phyloP scores from a whole-genome alignment of 2,113 vertebrate genomes.

The Poecilia latipinna region DNA sequence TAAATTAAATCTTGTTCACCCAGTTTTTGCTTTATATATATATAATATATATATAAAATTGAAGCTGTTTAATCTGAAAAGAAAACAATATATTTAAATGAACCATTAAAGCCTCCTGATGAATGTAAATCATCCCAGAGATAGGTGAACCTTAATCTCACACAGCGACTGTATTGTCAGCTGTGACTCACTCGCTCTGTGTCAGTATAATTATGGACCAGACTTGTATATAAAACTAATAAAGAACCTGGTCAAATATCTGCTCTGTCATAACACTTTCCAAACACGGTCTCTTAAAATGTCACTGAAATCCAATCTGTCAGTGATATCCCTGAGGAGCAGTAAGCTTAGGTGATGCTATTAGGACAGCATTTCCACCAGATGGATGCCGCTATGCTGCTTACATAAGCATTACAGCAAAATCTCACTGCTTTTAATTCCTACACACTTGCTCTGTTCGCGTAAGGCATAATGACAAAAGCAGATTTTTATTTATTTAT shows the following conservation, averaged over 20 bases:
- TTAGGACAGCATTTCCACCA: not conserved
- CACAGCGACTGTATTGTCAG: no score
- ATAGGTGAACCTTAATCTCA: no score
- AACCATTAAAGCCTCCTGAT: no score
- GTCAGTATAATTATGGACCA: not conserved
- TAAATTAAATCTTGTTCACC: no score
- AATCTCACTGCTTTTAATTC: not conserved
- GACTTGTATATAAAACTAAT: not conserved
- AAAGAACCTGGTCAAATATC: not conserved
- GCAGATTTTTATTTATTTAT: not conserved
- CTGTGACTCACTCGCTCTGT: not conserved
- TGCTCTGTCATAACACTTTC: constrained; percentile 3
- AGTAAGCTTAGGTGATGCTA: not conserved
- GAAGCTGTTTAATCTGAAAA: no score
- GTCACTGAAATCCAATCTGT: not conserved
- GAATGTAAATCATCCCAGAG: no score
- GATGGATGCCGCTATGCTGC: not conserved
- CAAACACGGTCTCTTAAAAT: not conserved
- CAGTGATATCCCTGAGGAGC: not conserved
- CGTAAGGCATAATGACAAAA: not conserved
- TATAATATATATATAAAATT: no score
- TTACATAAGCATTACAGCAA: not conserved
- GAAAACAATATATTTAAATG: no score
- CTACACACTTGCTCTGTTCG: not conserved
- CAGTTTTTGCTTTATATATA: no score